These are phyloP conservation scores for Sycophila sp. DNA, from an alignment of 1,140 invertebrate genomes.

Conservation along the genomic window DNA sequence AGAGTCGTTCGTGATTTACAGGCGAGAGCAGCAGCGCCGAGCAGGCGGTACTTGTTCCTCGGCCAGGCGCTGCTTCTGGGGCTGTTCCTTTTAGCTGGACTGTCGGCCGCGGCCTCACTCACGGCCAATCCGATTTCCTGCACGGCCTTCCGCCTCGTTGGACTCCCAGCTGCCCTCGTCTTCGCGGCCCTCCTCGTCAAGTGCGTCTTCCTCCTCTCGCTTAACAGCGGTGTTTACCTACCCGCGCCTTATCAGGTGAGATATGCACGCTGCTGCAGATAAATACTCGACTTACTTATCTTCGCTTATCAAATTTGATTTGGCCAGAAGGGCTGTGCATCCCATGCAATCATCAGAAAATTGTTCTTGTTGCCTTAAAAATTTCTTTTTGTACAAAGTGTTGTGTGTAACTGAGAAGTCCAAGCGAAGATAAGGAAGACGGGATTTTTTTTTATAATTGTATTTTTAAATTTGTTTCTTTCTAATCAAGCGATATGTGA, in stretches of 20 bases:
- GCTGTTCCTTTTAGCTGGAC: constrained; percentile 83
- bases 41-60: constrained; percentile 86
- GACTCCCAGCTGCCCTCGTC: constrained; percentile 87
- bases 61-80: constrained; percentile 91
- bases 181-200: constrained; percentile 93
- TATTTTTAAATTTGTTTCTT: no score
- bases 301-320: no score
- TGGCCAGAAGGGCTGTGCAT: no score
- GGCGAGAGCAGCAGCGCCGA: constrained; percentile 83
- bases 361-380: no score
- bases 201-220: constrained; percentile 90
- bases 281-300: no score
- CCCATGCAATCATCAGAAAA: no score
- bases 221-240: constrained; percentile 92
- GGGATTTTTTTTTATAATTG: no score
- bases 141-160: constrained; percentile 84
- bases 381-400: no score
- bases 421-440: no score
- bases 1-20: constrained; percentile 36
- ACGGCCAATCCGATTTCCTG: constrained; percentile 84
- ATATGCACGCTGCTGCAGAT: no score
- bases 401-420: no score
- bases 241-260: constrained; percentile 85
- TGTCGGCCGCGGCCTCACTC: constrained; percentile 82
- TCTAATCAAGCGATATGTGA: no score